Evolutionary conservation across 2,888 invertebrate genomes (phyloP), one percentile per base, ranked within the genome.

Genomic region (Augiades crinisus): DNA sequence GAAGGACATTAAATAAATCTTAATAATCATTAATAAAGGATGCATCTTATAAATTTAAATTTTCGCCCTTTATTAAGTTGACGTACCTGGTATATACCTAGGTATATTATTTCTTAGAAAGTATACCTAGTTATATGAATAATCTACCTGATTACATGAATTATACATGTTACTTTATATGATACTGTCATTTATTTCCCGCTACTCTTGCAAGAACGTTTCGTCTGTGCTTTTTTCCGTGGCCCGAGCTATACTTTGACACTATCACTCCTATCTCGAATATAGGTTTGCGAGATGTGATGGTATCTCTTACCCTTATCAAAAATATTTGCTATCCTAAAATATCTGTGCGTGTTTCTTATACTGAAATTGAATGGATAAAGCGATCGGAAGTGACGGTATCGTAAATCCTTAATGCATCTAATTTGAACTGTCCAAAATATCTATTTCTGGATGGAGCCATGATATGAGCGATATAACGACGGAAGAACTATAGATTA

Each of bases 331-430:
- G 45, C 62, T 67, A 75, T 65, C 55, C 65, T 72, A 73, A 60
- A 59, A 67, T 63, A 64, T 66, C 68, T 83, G 82, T 83, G 81
- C 85, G 86, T 84, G 83, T 81, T 84, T 83, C 66, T 65, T 67
- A 69, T 46, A 46, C 24, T 36, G 46, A 24, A 31, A 27, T 52
- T 40, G 46, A 46, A 46, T 34, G 31, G 44, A 22, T 51, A 44
- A 51, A 51, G 51, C 51, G 44, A 44, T 51, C 30, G 10, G 33
- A 43, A 31, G 37, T 51, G 44, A 44, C 44, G 51, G 44, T 37
- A 44, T 31, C 5, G 30, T 51, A 44, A 51, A 44, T 43, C 50
- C 43, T 50, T 50, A 43, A 30, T 41, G 44, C 31, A 14, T 44
- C 44, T 51, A 51, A 37, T 38, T 44, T 51, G 37, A 51, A 51